Base-by-base conservation (phyloP, 2,797 vertebrate genomes). In the Rallus crepitans region DNA sequence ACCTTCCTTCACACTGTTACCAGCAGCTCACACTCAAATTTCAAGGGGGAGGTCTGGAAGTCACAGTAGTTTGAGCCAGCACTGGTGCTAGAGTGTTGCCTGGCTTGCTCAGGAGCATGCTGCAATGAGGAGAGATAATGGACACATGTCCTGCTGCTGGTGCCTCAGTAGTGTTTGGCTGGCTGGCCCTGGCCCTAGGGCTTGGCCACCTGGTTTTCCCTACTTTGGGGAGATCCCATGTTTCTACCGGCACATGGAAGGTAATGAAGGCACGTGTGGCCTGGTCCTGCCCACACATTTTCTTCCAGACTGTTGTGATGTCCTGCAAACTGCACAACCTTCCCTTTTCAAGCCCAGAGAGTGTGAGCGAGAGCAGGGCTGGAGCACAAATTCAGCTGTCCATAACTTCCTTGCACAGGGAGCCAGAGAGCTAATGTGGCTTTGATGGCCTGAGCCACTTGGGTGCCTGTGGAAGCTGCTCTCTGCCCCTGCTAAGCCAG, bases 221-320 rank as follows among this genome's bases (percentile, higher is more conserved):
- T 2, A 0, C 39, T 45, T 24, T 2, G 9, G 10, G 24, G 16
- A 75, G 9, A 55, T 10, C 11, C 7, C 24, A 6, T 10, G 18
- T 66, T 81, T 68, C 55, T 78, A 12, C 11, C 37, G 79, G 79
- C 33, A 20, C 0, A 0, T 4, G 37, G 71, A 77, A n/a, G 13
- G 59, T 15, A 56, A 39, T 4, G 40, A 79, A 76, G 68, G 33
- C 19, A 61, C 0, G 0, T 8, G 37, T 23, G 45, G 16, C 57
- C 72, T 2, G 2, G 15, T 33, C 59, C 42, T 52, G 30, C 40
- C 47, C 42, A 68, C 59, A 12, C 18, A 1, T 39, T 65, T 53
- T 30, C 33, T 92, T 37, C 2, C 6, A 60, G 37, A 27, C n/a
- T 78, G 30, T 55, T 56, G 53, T 59, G 57, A 16, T 4, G 5